phyloP scores from a whole-genome alignment of 2,113 vertebrate genomes.

The Colinus virginianus region DNA sequence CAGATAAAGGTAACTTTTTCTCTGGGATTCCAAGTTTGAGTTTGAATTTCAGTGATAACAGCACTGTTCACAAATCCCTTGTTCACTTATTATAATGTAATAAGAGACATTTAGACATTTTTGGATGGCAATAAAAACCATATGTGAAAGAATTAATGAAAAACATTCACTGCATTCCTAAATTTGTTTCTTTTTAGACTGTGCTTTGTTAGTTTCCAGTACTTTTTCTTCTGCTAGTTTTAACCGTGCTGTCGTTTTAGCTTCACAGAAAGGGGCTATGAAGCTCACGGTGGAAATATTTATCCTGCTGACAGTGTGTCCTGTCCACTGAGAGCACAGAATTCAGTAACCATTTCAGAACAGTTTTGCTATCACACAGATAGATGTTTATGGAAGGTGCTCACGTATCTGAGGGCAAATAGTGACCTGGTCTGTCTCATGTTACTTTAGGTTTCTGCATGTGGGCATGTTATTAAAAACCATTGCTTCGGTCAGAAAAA shows the following conservation, averaged over 20 bases:
- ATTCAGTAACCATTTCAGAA: neutral
- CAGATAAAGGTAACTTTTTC: conserved; percentile 11
- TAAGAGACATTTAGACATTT: neutral
- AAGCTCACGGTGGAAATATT: conserved; percentile 2
- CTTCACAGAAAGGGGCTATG: neutral
- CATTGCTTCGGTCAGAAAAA: neutral
- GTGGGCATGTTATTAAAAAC: neutral
- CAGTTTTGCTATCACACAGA: neutral
- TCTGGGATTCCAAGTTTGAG: neutral
- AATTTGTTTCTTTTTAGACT: conserved; percentile 19
- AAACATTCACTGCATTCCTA: conserved; percentile 29
- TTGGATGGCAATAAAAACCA: conserved; percentile 39
- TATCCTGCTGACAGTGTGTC: neutral
- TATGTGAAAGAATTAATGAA: conserved; percentile 58
- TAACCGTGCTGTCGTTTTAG: neutral
- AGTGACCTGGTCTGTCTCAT: fast-evolving
- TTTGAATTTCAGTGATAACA: conserved; percentile 27
- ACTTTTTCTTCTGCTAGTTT: conserved; percentile 20
- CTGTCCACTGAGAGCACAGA: neutral
- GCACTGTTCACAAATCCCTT: neutral
- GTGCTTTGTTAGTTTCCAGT: conserved; percentile 33
- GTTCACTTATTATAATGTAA: conserved; percentile 33
- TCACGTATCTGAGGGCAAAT: neutral
- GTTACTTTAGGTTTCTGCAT: neutral
- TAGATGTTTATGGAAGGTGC: neutral